These are phyloP conservation scores for Idaea aversata DNA, from an alignment of 2,888 invertebrate genomes.

Conservation along the genomic window DNA sequence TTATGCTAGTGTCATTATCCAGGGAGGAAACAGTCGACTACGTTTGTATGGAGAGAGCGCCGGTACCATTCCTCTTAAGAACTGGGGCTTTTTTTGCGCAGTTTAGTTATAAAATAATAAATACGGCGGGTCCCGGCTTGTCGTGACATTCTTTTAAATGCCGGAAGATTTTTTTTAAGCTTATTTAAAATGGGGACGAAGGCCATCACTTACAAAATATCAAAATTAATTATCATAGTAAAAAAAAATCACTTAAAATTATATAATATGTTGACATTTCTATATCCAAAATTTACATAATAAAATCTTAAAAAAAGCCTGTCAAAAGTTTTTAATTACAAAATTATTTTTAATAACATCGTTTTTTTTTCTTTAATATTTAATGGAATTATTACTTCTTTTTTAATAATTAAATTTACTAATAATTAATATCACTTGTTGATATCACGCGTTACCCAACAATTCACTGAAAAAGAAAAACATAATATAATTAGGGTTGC, in stretches of 20 bases:
- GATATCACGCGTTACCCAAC: constrained; percentile 69
- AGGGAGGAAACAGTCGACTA: no score
- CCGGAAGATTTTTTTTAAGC: no score
- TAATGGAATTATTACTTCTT: neutral
- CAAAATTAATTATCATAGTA: neutral
- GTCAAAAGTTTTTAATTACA: neutral
- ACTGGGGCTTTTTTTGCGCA: no score
- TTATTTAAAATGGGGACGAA: no score
- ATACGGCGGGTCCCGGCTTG: no score
- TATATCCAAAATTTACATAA: neutral
- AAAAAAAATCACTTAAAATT: neutral
- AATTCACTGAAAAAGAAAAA: constrained; percentile 58
- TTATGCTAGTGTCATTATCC: no score
- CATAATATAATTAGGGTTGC: neutral
- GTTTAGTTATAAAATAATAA: no score
- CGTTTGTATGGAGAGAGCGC: no score
- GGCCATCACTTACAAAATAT: no score
- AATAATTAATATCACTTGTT: constrained; percentile 66
- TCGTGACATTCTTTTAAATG: no score
- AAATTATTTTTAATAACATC: neutral
- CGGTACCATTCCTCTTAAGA: no score
- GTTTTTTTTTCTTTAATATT: neutral
- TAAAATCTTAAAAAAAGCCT: neutral
- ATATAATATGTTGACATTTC: neutral
- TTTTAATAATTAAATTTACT: neutral